Evolutionary conservation across 2,797 vertebrate species (phyloP), one percentile per base, ranked within the genome.

Genomic region (Thripadectes ignobilis): DNA sequence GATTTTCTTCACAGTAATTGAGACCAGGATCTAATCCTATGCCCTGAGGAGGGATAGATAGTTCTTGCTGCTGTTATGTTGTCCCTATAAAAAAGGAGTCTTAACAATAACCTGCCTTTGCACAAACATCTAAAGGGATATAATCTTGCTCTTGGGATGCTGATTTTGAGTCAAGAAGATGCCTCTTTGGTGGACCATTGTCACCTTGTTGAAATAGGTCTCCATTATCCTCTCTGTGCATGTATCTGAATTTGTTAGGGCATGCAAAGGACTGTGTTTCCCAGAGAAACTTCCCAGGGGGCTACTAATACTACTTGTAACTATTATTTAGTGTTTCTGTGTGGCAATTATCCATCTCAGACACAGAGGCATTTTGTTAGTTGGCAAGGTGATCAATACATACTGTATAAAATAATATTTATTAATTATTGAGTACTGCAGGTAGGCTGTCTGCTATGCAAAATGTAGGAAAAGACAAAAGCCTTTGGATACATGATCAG

Each of bases 311-410:
- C 39, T 92, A 89, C 85, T 92, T 86, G 73, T 77, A 92, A 84
- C 68, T 79, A 73, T 85, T 83, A 73, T 88, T 96, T 86, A 85
- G 66, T 85, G 83, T 80, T 88, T 84, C 62, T 93, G 17, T 81
- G 43, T 85, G 81, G 68, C 83, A 91, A 9, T 89, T 90, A 76
- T 48, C 80, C 63, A 92, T 72, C 78, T 88, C 75, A 54, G 78
- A 82, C 8, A 51, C 83, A 84, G 85, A 46, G 93, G 80, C 57
- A 45, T 92, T 97, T 96, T 0, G 5, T 83, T 61, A 88, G 78
- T 45, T 79, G 74, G 54, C 38, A 89, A 88, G 91, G 54, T 89
- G 87, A 96, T 97, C 94, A 91, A 94, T 95, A 92, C 14, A 10
- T 43, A 46, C 36, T 75, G 61, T 92, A 69, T 79, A 68, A 77